Conservation (phyloP, 2,797 vertebrate genomes). For the Parauchenoglanis ngamensis region DNA sequence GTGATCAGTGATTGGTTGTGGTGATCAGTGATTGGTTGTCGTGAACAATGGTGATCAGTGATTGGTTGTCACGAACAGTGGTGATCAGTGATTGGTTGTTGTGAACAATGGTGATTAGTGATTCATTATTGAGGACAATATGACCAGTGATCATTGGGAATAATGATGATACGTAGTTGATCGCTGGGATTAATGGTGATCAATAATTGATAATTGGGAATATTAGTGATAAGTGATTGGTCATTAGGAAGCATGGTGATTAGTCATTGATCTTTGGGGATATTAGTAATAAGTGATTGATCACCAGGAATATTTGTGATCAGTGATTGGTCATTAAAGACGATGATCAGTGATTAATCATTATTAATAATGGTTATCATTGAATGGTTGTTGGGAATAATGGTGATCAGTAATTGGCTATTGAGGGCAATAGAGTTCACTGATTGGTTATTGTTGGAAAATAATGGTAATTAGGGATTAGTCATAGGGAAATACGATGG, state of each 20-base stretch:
- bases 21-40: neutral
- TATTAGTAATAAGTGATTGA: neutral
- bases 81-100: no score
- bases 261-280: neutral
- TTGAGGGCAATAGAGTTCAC: neutral
- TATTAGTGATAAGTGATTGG: neutral
- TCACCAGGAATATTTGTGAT: no score
- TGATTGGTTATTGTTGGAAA: neutral
- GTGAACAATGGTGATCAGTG: neutral
- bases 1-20: neutral
- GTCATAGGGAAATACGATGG: neutral
- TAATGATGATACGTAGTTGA: neutral
- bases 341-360: neutral
- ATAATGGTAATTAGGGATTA: neutral
- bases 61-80: neutral
- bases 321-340: neutral
- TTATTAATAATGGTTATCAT: neutral
- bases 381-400: neutral
- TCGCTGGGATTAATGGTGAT: neutral
- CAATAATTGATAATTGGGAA: accelerated
- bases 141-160: neutral
- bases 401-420: neutral
- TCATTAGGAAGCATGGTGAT: neutral
- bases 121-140: neutral
- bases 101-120: no score